Conservation (phyloP, 2,113 vertebrate species). For the Proteles cristata region DNA sequence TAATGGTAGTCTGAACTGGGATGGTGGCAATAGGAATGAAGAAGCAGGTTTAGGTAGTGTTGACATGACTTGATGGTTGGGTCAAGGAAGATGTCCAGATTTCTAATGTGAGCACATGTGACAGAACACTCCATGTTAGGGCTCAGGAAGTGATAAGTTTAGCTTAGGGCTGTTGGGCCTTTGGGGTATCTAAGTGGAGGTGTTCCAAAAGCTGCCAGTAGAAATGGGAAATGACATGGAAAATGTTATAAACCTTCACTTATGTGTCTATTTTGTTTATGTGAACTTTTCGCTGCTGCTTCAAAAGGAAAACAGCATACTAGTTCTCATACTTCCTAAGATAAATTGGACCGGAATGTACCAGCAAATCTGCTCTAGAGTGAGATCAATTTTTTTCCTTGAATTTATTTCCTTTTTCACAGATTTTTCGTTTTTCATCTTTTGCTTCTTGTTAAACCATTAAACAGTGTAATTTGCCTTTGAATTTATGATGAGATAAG, state of each 20-base stretch:
- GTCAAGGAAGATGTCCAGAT: not conserved
- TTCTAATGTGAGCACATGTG: not conserved
- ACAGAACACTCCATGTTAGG: not conserved
- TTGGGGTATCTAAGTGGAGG: not conserved
- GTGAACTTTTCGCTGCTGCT: conserved; percentile 19
- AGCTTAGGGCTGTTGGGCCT: not conserved
- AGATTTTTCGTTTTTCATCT: conserved; percentile 40
- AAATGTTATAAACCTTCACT: not conserved
- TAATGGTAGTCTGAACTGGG: not conserved
- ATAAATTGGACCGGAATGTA: not conserved
- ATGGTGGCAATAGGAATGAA: not conserved
- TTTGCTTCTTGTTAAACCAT: conserved; percentile 39
- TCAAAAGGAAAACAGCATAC: not conserved
- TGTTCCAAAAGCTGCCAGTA: not conserved
- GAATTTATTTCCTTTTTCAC: conserved; percentile 16
- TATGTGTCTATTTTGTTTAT: not conserved
- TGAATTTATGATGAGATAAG: not conserved
- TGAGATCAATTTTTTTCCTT: conserved; percentile 1
- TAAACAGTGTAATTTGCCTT: conserved; percentile 7
- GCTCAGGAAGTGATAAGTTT: not conserved
- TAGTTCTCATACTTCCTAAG: not conserved
- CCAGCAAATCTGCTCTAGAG: not conserved
- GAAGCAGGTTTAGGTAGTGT: not conserved
- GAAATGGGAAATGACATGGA: not conserved
- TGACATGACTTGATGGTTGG: not conserved